A percentile compares a stretch with the other conserved stretches of the same genome.
Conservation (phyloP, 2,888 invertebrate genomes). For the Drosophila fulvimacula region DNA sequence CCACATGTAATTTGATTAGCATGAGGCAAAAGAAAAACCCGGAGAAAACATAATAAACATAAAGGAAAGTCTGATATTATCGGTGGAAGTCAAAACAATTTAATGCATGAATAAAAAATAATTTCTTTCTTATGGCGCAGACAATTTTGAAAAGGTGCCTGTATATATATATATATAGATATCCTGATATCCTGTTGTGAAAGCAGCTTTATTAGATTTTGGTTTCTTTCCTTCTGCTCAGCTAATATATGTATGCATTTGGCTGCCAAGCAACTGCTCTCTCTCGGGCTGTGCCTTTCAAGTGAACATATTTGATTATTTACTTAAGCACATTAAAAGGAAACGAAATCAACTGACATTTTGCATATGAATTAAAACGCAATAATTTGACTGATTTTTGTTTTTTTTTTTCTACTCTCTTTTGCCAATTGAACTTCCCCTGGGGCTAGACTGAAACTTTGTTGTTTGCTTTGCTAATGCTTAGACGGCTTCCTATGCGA, state of each 20-base stretch:
- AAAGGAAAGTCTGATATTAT: slow-evolving; percentile 72
- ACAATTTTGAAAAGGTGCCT: slow-evolving; percentile 19
- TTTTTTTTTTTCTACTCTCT: slow-evolving; percentile 1
- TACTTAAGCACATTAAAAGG: slow-evolving; percentile 69
- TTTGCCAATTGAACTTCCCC: slow-evolving; percentile 51
- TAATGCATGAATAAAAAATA: slow-evolving; percentile 84
- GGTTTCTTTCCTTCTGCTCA: slow-evolving; percentile 20
- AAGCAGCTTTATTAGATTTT: slow-evolving; percentile 67
- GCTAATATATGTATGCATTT: slow-evolving; percentile 40
- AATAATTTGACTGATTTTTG: slow-evolving; percentile 68
- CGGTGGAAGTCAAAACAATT: slow-evolving; percentile 83
- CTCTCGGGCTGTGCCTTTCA: slow-evolving; percentile 43
- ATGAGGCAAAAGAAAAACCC: slow-evolving; percentile 46
- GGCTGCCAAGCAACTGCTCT: slow-evolving; percentile 45
- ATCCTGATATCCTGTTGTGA: slow-evolving; percentile 58
- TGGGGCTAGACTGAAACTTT: slow-evolving; percentile 10
- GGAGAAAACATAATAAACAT: slow-evolving; percentile 68
- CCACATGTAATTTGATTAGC: slow-evolving; percentile 81
- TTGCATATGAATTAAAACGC: slow-evolving; percentile 81
- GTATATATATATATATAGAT: neutral
- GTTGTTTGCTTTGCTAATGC: slow-evolving; percentile 72
- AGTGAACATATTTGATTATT: slow-evolving; percentile 73
- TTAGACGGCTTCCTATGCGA: slow-evolving; percentile 27
- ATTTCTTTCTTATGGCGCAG: slow-evolving; percentile 64
- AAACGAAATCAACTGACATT: slow-evolving; percentile 49